Conservation (phyloP, 2,797 vertebrate species). For the Takifugu ocellatus region DNA sequence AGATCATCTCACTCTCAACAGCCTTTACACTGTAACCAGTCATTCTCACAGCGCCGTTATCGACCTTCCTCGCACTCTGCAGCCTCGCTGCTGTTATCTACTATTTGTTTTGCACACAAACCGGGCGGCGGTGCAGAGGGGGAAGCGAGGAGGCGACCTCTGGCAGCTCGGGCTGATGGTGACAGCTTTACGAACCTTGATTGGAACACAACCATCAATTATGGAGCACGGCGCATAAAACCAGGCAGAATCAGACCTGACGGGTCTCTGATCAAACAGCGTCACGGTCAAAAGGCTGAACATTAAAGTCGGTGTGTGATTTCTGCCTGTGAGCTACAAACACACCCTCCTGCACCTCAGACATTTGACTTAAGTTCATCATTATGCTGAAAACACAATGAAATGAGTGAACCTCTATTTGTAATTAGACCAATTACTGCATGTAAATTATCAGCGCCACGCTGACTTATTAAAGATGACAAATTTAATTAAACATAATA, state of each 20-base stretch:
- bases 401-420: too few species aligned
- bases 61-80: constrained; percentile 46
- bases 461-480: too few species aligned
- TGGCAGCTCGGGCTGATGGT: constrained; percentile 48
- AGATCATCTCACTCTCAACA: constrained; percentile 41
- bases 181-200: constrained; percentile 63
- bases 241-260: constrained; percentile 35
- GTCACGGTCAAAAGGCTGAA: constrained; percentile 7
- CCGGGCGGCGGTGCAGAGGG: constrained; percentile 22
- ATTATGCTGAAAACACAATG: too few species aligned
- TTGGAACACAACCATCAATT: constrained; percentile 59
- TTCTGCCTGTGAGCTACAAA: background rate
- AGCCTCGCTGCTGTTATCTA: constrained; percentile 48
- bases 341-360: too few species aligned
- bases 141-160: constrained; percentile 48
- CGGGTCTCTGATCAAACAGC: constrained; percentile 22
- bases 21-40: constrained; percentile 51
- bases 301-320: background rate
- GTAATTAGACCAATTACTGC: too few species aligned
- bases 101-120: constrained; percentile 62
- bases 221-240: constrained; percentile 31
- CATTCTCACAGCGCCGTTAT: constrained; percentile 53
- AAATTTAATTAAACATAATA: too few species aligned
- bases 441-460: too few species aligned
- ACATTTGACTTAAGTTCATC: too few species aligned